Percentiles rank a stretch among this genome's conserved stretches.
Evolutionary conservation across 2,888 invertebrate genomes (phyloP).

Genomic region (Caenorhabditis becei): DNA sequence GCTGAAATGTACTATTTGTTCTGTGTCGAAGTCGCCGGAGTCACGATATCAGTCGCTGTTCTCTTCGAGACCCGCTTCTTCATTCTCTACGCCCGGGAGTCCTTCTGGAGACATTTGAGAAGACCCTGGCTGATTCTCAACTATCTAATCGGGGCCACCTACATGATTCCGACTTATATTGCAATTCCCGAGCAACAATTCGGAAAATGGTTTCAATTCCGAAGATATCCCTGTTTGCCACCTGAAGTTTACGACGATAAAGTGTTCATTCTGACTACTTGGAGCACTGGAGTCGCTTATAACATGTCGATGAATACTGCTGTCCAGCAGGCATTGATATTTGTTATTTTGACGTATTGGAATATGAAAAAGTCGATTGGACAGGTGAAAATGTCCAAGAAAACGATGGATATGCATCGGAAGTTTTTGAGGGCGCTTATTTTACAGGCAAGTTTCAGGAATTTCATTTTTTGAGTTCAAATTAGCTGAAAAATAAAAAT

Average conservation of each 20-base stretch:
- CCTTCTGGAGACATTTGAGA: conserved; percentile 21
- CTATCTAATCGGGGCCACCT: not conserved
- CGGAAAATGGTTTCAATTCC: conserved; percentile 28
- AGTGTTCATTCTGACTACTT: conserved; percentile 39
- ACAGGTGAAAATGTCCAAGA: conserved; percentile 39
- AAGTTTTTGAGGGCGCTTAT: conserved; percentile 15
- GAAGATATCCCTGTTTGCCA: conserved; percentile 31
- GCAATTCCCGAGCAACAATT: conserved; percentile 26
- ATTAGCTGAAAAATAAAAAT: not conserved
- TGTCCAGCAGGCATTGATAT: conserved; percentile 12
- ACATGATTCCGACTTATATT: conserved; percentile 22
- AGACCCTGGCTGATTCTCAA: conserved; percentile 25
- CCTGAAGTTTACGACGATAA: conserved; percentile 29
- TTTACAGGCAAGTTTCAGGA: conserved; percentile 13
- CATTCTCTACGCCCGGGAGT: conserved; percentile 35
- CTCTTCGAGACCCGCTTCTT: conserved; percentile 47
- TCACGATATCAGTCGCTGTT: not conserved
- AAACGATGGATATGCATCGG: conserved; percentile 26
- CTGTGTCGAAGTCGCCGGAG: conserved; percentile 8
- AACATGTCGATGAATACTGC: conserved; percentile 16
- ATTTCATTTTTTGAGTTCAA: not conserved
- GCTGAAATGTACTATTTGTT: conserved; percentile 21
- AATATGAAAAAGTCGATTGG: conserved; percentile 36
- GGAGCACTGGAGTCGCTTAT: conserved; percentile 31
- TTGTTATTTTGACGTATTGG: conserved; percentile 31